A percentile compares a stretch with the other conserved stretches of the same genome.
Evolutionary conservation across 2,797 vertebrate species (phyloP).

Genomic region (Crotalus adamanteus): DNA sequence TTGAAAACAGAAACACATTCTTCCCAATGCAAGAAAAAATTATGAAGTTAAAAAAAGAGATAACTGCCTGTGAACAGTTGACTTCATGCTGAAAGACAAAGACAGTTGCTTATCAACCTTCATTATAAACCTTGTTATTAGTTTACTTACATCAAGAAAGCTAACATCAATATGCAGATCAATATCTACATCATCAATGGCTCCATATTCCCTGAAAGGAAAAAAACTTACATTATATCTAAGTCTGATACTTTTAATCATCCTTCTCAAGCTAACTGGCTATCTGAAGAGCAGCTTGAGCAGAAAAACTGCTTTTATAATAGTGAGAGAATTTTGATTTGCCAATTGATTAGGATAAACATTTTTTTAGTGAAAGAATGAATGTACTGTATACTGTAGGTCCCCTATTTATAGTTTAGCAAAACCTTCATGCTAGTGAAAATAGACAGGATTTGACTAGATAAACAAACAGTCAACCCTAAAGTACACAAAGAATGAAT

Average conservation of each 20-base stretch:
- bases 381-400: background rate
- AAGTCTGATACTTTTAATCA: slow-evolving; percentile 27
- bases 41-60: slow-evolving; percentile 18
- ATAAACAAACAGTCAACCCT: background rate
- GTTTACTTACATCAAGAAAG: slow-evolving; percentile 89
- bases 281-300: slow-evolving; percentile 7
- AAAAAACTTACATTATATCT: slow-evolving; percentile 53
- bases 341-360: background rate
- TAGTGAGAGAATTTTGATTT: background rate
- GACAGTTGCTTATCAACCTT: slow-evolving; percentile 49
- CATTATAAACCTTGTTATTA: slow-evolving; percentile 37
- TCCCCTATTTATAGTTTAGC: background rate
- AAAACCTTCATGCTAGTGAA: no score
- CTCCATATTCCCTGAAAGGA: slow-evolving; percentile 88
- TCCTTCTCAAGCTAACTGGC: background rate
- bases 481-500: background rate
- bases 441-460: background rate
- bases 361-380: background rate
- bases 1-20: background rate
- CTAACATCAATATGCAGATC: slow-evolving; percentile 90
- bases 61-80: slow-evolving; percentile 1
- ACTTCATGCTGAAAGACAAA: slow-evolving; percentile 16
- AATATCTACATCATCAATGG: slow-evolving; percentile 91
- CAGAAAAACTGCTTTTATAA: background rate
- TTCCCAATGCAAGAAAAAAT: background rate